Evolutionary conservation across 2,888 invertebrate species (phyloP).

Genomic region (Tyria jacobaeae): DNA sequence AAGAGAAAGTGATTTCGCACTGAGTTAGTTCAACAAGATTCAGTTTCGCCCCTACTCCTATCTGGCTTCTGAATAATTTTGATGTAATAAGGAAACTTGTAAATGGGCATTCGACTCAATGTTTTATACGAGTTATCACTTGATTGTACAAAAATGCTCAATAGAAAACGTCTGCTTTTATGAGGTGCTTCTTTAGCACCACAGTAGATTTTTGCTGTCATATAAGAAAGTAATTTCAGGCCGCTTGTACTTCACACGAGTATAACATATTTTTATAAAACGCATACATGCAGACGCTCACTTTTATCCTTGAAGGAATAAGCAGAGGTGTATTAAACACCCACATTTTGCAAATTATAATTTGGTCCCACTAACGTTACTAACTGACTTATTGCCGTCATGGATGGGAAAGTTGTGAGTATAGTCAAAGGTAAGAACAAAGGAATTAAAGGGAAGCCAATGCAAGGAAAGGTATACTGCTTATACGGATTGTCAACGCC

Average conservation of each 20-base stretch:
- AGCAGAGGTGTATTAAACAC: too few species aligned
- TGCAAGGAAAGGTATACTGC: too few species aligned
- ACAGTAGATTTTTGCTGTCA: background rate
- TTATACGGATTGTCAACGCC: too few species aligned
- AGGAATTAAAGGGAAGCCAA: too few species aligned
- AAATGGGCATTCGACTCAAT: constrained; percentile 77
- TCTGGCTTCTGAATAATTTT: constrained; percentile 83
- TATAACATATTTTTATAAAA: background rate
- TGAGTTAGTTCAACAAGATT: constrained; percentile 85
- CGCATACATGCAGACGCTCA: too few species aligned
- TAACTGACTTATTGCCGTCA: too few species aligned
- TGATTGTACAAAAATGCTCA: constrained; percentile 6
- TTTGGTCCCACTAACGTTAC: too few species aligned
- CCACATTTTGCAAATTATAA: too few species aligned
- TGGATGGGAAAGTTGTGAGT: too few species aligned
- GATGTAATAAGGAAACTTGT: constrained; percentile 82
- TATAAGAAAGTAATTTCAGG: background rate
- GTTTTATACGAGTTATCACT: constrained; percentile 51
- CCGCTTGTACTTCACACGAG: background rate
- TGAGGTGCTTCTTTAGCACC: background rate
- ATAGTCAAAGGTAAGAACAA: too few species aligned
- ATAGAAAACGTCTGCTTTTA: constrained; percentile 2
- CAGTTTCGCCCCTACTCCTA: constrained; percentile 75
- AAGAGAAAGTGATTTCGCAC: constrained; percentile 86
- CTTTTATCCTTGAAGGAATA: too few species aligned